Evolutionary conservation across 2,113 vertebrate species (phyloP).

Genomic region (Bothrops jararaca): DNA sequence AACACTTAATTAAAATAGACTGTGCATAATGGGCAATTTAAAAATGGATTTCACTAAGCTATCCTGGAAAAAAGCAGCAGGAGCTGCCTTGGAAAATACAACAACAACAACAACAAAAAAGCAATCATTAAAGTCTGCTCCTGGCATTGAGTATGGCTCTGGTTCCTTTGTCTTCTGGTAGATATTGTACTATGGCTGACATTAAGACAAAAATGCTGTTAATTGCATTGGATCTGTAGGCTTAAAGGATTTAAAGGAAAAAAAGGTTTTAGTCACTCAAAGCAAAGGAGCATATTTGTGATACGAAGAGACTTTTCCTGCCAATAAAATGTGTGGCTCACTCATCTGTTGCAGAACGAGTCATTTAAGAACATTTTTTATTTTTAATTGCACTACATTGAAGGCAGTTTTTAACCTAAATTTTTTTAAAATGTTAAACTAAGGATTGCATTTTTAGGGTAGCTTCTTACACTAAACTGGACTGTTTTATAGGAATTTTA

Average conservation of each 20-base stretch:
- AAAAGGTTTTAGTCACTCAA: background rate
- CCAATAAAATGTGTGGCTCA: background rate
- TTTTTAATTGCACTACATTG: background rate
- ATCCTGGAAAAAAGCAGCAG: background rate
- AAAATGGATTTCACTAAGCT: background rate
- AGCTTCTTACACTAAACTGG: background rate
- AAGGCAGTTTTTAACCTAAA: background rate
- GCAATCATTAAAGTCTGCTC: background rate
- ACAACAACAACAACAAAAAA: background rate
- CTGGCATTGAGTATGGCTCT: background rate
- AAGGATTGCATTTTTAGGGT: background rate
- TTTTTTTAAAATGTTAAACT: background rate
- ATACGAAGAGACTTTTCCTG: background rate
- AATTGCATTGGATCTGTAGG: background rate
- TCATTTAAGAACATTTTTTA: background rate
- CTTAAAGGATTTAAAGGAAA: background rate
- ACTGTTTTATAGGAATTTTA: background rate
- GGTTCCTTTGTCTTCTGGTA: background rate
- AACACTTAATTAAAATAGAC: background rate
- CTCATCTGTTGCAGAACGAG: background rate
- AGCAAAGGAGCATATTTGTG: background rate
- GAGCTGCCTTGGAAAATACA: background rate
- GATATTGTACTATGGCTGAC: background rate
- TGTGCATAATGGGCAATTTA: background rate
- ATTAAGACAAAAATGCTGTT: background rate